Base-by-base conservation (phyloP, 1,140 invertebrate species). In the Chironomus striatipennis region DNA sequence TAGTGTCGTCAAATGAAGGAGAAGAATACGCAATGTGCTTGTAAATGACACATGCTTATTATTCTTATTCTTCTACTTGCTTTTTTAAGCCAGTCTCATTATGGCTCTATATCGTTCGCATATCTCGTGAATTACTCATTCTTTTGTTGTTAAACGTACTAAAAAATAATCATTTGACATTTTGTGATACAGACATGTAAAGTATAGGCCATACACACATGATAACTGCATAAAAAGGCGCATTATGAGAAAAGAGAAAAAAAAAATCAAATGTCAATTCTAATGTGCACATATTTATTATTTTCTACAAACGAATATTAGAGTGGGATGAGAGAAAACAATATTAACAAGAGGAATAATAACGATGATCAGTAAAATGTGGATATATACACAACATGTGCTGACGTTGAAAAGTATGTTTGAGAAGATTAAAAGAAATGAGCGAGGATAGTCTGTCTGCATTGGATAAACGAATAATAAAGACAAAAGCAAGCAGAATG, bases 41-140 rank as follows among this genome's bases (percentile, higher is more conserved):
- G 47, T 15, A 57, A 57, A 57, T 15, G 47, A 57, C 47, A 57
- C 47, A 57, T 57, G 47, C n/a, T 57, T 57, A 57, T 57, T 57
- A 15, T 57, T 57, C 12, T 57, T 15, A n/a, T 57, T n/a, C 47
- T 57, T 5, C 5, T 57, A n/a, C 47, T 15, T n/a, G 5, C 15
- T 57, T n/a, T 57, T n/a, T n/a, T 10, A 15, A n/a, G 8, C 12
- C 47, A 57, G 47, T n/a, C 47, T n/a, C 47, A 57, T 57, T 57
- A n/a, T 57, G 5, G 12, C 47, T 34, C 12, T 57, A 1, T 57
- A 12, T 57, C n/a, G 12, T 15, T 47, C 43, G 8, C 43, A 10
- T 47, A 10, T 15, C 15, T 9, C n/a, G 47, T 57, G 47, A 57
- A 15, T 57, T 57, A 57, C 47, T 57, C n/a, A 34, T 34, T 34